Evolutionary conservation across 2,797 vertebrate species (phyloP), one percentile per base, ranked within the genome.

Genomic region (Sebastiscus albofasciatus): DNA sequence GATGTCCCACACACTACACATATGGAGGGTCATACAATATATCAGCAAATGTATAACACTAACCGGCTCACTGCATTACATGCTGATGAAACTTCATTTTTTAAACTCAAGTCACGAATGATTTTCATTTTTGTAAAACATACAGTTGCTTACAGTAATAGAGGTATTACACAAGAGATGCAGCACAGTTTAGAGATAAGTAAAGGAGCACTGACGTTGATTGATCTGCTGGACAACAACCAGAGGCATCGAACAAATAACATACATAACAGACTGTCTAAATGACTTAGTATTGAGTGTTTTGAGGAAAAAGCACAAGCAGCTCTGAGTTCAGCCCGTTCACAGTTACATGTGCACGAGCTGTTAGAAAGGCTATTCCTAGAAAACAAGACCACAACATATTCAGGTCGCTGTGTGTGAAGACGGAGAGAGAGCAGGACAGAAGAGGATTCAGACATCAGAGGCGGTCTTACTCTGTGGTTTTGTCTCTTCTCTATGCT

Each of bases 401-500:
- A 65, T 34, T 61, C 24, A 67, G 20, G 46, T 49, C 18, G 33
- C 22, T 58, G 52, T 24, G 59, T 14, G 59, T 14, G 22, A 42
- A 58, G 24, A 49, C 24, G 18, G n/a, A 79, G 27, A 70, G 34
- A 70, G 46, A 72, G 42, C 31, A 55, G 56, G 46, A 72, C 54
- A 59, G 66, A 79, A 34, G 34, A 55, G 29, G 14, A 42, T 16
- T 64, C 58, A 77, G 52, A 80, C 62, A 46, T 64, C 56, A 78
- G 34, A 56, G 54, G n/a, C 10, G 4, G 8, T 80, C 88, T 84
- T 85, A 83, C 81, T 81, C 66, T 56, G 70, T 90, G 81, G 83
- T 58, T 82, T 79, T 91, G 89, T 90, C 92, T 93, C 78, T 87
- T 92, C 88, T 94, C 90, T 65, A 87, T 89, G 79, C 89, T 93